A percentile compares a stretch with the other conserved stretches of the same genome.
phyloP scores from a whole-genome alignment of 1,140 invertebrate species.

The Dendroctonus ponderosae region DNA sequence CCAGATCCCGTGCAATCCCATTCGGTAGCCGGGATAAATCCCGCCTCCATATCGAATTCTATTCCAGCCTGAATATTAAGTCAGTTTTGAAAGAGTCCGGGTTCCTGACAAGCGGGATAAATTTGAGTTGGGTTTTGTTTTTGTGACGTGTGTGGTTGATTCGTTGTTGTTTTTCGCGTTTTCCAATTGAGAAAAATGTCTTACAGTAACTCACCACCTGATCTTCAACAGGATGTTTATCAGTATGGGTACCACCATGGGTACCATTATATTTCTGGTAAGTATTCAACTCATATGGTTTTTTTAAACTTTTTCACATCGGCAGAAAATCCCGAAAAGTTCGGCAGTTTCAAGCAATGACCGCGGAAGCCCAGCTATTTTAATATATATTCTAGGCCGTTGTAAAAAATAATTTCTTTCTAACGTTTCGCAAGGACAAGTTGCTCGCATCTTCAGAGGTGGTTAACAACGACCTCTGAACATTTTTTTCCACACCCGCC shows the following conservation, averaged over 20 bases:
- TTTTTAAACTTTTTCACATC: too few species aligned
- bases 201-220: slow-evolving; percentile 37
- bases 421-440: too few species aligned
- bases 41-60: slow-evolving; percentile 28
- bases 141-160: slow-evolving; percentile 9
- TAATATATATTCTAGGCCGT: too few species aligned
- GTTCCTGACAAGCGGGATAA: slow-evolving; percentile 14
- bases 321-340: too few species aligned
- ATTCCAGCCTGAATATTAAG: slow-evolving; percentile 7
- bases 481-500: too few species aligned
- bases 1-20: slow-evolving; percentile 21
- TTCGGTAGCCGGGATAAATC: slow-evolving; percentile 20
- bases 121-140: slow-evolving; percentile 17
- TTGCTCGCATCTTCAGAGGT: too few species aligned
- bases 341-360: too few species aligned
- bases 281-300: not conserved
- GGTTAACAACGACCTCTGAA: too few species aligned
- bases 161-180: slow-evolving; percentile 5
- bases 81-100: slow-evolving; percentile 32
- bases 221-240: slow-evolving; percentile 38
- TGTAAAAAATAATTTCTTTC: too few species aligned
- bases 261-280: slow-evolving; percentile 41
- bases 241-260: slow-evolving; percentile 38
- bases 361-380: too few species aligned
- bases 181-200: slow-evolving; percentile 29